These are phyloP conservation scores for Pollenia angustigena DNA, from an alignment of 2,888 invertebrate genomes.

Conservation along the genomic window DNA sequence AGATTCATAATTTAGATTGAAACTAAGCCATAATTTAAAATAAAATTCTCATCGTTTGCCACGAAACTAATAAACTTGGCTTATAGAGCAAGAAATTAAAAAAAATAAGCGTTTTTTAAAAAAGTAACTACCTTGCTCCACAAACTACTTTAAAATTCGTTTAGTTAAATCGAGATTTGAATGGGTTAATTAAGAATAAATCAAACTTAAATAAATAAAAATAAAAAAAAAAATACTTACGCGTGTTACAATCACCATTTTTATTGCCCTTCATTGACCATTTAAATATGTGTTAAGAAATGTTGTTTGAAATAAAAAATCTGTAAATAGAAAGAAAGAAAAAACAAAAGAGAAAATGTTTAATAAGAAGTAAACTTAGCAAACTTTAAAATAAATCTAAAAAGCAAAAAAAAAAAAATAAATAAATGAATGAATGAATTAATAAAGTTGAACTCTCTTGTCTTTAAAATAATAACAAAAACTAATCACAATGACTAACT, in stretches of 20 bases:
- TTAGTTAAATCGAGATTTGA: too few relatives aligned
- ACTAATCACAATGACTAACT: slow-evolving; percentile 11
- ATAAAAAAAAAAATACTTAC: slow-evolving; percentile 84
- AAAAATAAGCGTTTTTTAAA: background rate
- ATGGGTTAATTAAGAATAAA: background rate
- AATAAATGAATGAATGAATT: background rate
- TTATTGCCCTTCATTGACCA: slow-evolving; percentile 85
- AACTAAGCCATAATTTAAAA: slow-evolving; percentile 14
- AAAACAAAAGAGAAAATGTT: slow-evolving; percentile 36
- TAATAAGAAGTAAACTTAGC: background rate
- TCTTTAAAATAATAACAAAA: background rate
- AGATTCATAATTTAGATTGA: slow-evolving; percentile 63
- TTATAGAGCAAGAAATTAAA: background rate
- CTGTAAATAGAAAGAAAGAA: slow-evolving; percentile 55
- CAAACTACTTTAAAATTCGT: too few relatives aligned
- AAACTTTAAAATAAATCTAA: slow-evolving; percentile 6
- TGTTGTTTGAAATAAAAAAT: slow-evolving; percentile 47
- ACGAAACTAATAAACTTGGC: background rate
- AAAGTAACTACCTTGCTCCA: too few relatives aligned
- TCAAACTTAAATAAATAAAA: background rate
- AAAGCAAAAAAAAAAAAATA: background rate
- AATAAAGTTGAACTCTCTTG: slow-evolving; percentile 41
- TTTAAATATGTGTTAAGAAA: slow-evolving; percentile 60
- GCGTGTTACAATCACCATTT: slow-evolving; percentile 92
- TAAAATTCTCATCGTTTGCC: background rate